Evolutionary conservation across 2,888 invertebrate genomes (phyloP), one percentile per base, ranked within the genome.

Genomic region (Drosophila anomelani): DNA sequence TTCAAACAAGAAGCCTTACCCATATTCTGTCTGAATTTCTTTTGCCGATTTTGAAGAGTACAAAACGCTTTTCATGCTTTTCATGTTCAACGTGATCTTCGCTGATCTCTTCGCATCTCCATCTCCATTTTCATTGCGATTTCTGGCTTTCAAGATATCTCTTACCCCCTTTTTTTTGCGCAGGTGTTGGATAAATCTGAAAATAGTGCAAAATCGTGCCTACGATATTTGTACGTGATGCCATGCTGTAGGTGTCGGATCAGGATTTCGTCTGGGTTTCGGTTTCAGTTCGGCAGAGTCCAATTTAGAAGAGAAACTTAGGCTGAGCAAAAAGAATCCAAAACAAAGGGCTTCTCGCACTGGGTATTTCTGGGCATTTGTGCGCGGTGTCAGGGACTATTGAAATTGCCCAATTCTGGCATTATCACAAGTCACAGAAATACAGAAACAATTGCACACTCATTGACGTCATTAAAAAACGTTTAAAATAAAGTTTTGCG

Each of bases 171-270:
- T 51, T 17, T 17, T 62, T 51, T 80, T 80, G 89, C 91, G 89
- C 90, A 90, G 90, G 91, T 90, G 90, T 90, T 90, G 90, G 90
- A 88, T 90, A 88, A 84, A 90, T 89, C 89, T 91, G 81, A 75
- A 91, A 90, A 91, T 91, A 91, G 90, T 90, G 91, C 91, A 90
- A 91, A 90, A 89, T 91, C 90, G 90, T 90, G 90, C 89, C 84
- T 78, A 79, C 83, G 78, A 91, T 91, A 90, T 90, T 91, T 90
- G 91, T 90, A 91, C 91, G 91, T 90, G 90, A 91, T 90, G 90
- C 88, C 89, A 90, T 89, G 91, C 87, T 91, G 90, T 91, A 90
- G 90, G 91, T 88, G 90, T 91, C 83, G 63, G 58, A 67, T 72
- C 39, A 47, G 72, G 67, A 67, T 34, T 56, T 41, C 26, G 46